Evolutionary conservation across 2,113 vertebrate species (phyloP).

Genomic region (Mus spicilegus): DNA sequence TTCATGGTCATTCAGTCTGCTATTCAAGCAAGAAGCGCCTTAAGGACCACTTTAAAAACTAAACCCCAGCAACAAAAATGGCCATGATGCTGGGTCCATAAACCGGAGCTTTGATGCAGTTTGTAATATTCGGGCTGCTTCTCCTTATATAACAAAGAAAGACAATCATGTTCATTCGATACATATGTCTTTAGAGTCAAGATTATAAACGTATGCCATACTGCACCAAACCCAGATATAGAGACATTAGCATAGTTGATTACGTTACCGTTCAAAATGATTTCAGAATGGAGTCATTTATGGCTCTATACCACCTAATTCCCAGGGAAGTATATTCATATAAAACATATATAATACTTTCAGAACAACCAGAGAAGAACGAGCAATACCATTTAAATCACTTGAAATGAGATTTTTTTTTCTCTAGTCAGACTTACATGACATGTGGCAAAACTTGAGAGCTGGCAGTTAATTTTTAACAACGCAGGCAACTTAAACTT

Average conservation of each 20-base stretch:
- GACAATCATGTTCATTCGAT: not conserved
- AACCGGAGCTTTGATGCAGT: not conserved
- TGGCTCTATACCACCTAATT: constrained; percentile 35
- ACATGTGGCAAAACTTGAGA: constrained; percentile 56
- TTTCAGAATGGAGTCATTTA: not conserved
- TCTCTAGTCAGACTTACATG: constrained; percentile 45
- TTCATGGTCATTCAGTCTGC: not conserved
- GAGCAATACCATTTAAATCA: constrained; percentile 65
- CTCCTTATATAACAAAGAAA: constrained; percentile 6
- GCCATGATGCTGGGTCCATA: not conserved
- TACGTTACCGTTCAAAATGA: constrained; percentile 34
- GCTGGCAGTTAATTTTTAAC: constrained; percentile 61
- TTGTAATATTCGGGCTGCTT: not conserved
- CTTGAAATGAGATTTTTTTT: constrained; percentile 57
- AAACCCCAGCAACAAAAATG: not conserved
- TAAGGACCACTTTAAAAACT: not conserved
- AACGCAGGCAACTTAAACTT: constrained; percentile 11
- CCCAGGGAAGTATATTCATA: constrained; percentile 44
- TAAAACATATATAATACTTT: constrained; percentile 55
- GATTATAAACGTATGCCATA: not conserved
- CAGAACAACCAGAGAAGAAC: constrained; percentile 59
- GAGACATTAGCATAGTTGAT: constrained; percentile 65
- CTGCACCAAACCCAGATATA: constrained; percentile 5
- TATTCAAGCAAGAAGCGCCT: not conserved
- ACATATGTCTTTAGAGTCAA: constrained; percentile 14